Conservation (phyloP, 2,113 vertebrate genomes). For the Pristiophorus japonicus region DNA sequence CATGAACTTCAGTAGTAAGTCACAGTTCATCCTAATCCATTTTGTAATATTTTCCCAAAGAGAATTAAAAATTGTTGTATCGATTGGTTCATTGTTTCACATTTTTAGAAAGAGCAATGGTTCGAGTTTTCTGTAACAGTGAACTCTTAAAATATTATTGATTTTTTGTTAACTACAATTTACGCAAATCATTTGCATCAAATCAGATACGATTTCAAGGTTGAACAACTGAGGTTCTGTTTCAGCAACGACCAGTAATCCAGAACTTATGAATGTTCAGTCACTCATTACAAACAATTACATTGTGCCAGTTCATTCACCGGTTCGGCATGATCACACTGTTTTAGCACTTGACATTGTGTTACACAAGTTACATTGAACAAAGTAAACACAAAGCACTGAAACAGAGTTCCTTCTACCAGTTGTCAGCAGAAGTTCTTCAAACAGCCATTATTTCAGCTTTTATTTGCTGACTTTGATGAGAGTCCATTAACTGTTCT, state of each 20-base stretch:
- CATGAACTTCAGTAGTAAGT: conserved; percentile 15
- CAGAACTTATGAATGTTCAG: conserved; percentile 9
- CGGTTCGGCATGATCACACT: not conserved
- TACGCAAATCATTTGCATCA: not conserved
- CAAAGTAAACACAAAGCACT: conserved; percentile 29
- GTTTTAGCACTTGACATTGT: conserved; percentile 5
- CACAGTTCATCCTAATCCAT: not conserved
- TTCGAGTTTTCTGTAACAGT: not conserved
- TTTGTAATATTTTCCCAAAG: conserved; percentile 7
- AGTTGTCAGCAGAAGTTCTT: conserved; percentile 22
- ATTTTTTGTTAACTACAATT: not conserved
- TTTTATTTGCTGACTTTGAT: conserved; percentile 13
- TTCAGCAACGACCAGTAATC: not conserved
- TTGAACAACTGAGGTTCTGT: conserved; percentile 29
- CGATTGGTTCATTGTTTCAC: not conserved
- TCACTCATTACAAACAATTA: conserved; percentile 15
- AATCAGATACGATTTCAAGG: not conserved
- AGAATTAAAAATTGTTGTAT: not conserved
- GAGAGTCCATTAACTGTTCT: not conserved
- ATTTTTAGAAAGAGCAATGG: not conserved
- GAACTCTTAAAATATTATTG: not conserved
- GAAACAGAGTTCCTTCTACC: conserved; percentile 26
- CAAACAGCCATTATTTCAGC: not conserved
- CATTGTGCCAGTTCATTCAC: conserved; percentile 20
- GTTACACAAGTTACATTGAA: conserved; percentile 25